Conservation (phyloP, 2,797 vertebrate species). For the Gadopsis bispinosus region DNA sequence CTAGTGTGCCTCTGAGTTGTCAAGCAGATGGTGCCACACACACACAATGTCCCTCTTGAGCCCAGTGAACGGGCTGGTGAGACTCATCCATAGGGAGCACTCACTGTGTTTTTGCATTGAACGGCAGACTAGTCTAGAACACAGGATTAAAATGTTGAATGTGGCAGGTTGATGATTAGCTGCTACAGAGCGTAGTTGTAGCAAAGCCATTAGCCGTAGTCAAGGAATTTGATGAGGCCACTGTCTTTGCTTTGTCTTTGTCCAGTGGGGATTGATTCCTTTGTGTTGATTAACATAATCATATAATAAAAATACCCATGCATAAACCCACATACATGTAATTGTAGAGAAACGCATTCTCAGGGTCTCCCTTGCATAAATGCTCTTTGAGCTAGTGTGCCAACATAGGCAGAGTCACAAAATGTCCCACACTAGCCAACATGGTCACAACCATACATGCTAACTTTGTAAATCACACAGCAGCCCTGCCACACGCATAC, state of each 20-base stretch:
- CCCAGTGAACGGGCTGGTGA: neutral
- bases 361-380: neutral
- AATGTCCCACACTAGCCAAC: neutral
- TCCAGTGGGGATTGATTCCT: constrained; percentile 6
- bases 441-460: too few species aligned
- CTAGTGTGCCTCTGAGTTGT: neutral
- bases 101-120: constrained; percentile 27
- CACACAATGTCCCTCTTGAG: constrained; percentile 25
- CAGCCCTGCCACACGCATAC: neutral
- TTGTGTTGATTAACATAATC: neutral
- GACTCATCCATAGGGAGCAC: constrained; percentile 9
- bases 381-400: neutral
- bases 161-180: constrained; percentile 26
- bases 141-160: constrained; percentile 23
- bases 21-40: constrained; percentile 31
- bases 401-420: neutral
- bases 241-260: constrained; percentile 10
- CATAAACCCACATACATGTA: neutral
- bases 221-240: constrained; percentile 6
- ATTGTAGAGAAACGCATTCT: neutral
- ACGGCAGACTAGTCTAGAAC: constrained; percentile 6
- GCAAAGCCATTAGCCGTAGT: constrained; percentile 16
- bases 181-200: neutral
- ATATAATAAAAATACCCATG: neutral
- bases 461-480: too few species aligned